These are phyloP conservation scores for Aleiodes alternator DNA, from an alignment of 2,888 invertebrate genomes.

Conservation along the genomic window DNA sequence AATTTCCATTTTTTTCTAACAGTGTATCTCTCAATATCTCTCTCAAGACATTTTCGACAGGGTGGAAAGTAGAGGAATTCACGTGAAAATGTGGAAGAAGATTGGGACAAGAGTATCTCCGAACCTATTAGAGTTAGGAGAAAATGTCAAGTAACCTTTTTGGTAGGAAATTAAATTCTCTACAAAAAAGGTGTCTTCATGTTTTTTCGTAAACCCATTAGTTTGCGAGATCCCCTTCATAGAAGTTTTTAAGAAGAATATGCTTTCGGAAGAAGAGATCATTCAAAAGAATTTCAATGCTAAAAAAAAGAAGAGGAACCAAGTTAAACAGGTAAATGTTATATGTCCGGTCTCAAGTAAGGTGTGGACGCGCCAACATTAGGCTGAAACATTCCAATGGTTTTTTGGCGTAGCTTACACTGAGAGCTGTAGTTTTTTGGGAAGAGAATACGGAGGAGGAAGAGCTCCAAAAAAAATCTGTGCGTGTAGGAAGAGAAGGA, in stretches of 20 bases:
- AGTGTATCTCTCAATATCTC: too few relatives aligned
- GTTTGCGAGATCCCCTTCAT: background rate
- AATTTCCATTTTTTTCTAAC: too few relatives aligned
- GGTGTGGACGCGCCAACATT: constrained; percentile 48
- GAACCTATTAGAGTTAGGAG: too few relatives aligned
- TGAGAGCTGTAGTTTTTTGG: background rate
- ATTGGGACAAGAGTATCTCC: too few relatives aligned
- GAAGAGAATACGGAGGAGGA: constrained; percentile 24
- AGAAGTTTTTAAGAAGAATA: background rate
- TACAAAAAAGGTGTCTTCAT: too few relatives aligned
- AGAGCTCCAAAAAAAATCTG: constrained; percentile 14
- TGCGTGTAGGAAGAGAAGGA: constrained; percentile 11
- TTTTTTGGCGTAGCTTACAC: constrained; percentile 34
- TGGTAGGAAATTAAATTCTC: too few relatives aligned
- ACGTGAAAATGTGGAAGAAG: too few relatives aligned
- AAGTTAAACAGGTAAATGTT: constrained; percentile 37
- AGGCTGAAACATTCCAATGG: constrained; percentile 38
- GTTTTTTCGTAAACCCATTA: too few relatives aligned
- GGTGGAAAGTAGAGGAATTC: too few relatives aligned
- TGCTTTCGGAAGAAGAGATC: too few relatives aligned
- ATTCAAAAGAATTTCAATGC: background rate
- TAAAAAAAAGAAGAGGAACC: constrained; percentile 29
- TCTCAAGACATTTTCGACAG: background rate
- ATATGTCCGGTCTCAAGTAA: constrained; percentile 20
- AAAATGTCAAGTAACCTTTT: too few relatives aligned